Evolutionary conservation across 2,888 invertebrate species (phyloP).

Genomic region (Lamellibrachia columna): DNA sequence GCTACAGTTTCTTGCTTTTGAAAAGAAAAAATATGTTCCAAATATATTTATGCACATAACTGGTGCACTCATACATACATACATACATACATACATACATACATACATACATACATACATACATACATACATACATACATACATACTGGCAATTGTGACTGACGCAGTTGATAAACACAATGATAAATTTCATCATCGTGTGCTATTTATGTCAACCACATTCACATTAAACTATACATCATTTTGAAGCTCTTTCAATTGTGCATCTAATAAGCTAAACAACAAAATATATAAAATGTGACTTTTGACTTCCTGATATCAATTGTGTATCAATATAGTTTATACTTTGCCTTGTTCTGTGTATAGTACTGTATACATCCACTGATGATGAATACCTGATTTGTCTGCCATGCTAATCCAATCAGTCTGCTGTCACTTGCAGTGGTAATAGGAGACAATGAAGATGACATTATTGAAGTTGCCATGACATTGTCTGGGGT

Average conservation of each 20-base stretch:
- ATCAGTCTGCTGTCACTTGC: neutral
- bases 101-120: neutral
- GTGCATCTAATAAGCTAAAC: no score
- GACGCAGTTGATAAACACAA: no score
- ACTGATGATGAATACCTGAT: neutral
- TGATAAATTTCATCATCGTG: no score
- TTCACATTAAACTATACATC: no score
- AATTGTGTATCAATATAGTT: neutral
- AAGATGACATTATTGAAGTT: neutral
- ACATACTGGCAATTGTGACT: neutral
- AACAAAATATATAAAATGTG: no score
- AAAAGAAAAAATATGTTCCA: neutral
- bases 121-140: neutral
- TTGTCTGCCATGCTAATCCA: neutral
- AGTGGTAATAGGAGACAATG: neutral
- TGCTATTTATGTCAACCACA: no score
- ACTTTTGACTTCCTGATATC: neutral
- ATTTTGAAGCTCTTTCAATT: no score
- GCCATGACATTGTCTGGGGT: neutral
- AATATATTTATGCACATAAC: neutral
- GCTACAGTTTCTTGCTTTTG: neutral
- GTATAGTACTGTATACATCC: neutral
- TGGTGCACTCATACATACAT: neutral
- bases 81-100: conserved; percentile 5
- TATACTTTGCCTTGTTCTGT: neutral